These are phyloP conservation scores for Mormyrus iriodes DNA, from an alignment of 2,113 vertebrate genomes.

Conservation along the genomic window DNA sequence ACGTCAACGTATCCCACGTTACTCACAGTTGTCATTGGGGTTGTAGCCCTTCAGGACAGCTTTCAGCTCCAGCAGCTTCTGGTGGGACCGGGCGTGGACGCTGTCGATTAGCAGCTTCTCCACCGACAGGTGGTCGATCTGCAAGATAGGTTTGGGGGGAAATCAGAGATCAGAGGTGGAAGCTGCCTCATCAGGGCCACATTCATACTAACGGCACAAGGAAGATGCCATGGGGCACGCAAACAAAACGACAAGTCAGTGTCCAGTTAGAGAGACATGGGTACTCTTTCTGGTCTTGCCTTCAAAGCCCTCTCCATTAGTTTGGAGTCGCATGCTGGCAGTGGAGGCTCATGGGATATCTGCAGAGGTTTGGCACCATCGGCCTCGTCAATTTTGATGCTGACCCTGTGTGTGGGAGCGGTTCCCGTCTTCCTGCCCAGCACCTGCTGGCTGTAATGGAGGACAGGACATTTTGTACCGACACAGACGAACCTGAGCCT, in stretches of 20 bases:
- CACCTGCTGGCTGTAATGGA: constrained; percentile 81
- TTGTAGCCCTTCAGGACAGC: constrained; percentile 86
- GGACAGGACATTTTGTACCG: background rate
- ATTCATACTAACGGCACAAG: background rate
- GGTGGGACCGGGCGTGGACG: constrained; percentile 90
- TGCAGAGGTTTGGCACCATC: constrained; percentile 96
- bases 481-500: background rate
- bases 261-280: background rate
- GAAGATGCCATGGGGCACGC: background rate
- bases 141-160: constrained; percentile 23
- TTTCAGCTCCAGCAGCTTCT: constrained; percentile 96
- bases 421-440: constrained; percentile 91
- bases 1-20: background rate
- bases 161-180: background rate
- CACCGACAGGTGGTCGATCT: constrained; percentile 96
- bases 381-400: constrained; percentile 88
- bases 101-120: constrained; percentile 98
- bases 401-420: constrained; percentile 90
- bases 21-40: constrained; percentile 84
- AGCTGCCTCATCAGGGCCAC: too few species aligned
- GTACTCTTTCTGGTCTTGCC: constrained; percentile 52
- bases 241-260: background rate
- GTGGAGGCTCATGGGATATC: constrained; percentile 92
- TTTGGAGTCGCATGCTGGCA: constrained; percentile 89
- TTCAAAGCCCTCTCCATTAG: constrained; percentile 95